phyloP scores from a whole-genome alignment of 2,888 invertebrate species.

The Pristionchus arcanus region DNA sequence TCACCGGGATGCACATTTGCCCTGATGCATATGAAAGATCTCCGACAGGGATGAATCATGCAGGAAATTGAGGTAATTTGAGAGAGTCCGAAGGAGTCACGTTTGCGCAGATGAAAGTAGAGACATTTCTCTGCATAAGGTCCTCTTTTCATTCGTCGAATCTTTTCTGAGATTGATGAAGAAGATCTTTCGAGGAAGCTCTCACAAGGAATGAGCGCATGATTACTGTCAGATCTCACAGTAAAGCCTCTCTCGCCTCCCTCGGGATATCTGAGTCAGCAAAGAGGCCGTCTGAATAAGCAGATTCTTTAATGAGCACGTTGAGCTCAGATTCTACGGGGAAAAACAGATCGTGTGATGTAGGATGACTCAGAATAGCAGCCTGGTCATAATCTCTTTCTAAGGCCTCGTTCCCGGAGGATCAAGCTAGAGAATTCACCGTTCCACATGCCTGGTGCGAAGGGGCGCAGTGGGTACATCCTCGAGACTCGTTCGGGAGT shows the following conservation, averaged over 20 bases:
- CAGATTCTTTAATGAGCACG: not conserved
- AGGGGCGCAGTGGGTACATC: not conserved
- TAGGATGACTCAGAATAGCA: not conserved
- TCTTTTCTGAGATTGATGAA: not conserved
- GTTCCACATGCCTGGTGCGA: not conserved
- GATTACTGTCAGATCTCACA: constrained; percentile 8
- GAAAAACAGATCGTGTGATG: not conserved
- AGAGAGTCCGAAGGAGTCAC: not conserved
- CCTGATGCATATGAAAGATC: not conserved
- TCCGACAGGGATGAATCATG: not conserved
- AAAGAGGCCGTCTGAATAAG: not conserved
- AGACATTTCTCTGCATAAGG: not conserved
- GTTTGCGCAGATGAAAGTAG: not conserved
- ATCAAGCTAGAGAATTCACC: not conserved
- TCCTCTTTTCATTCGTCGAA: not conserved
- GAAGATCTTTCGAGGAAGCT: not conserved
- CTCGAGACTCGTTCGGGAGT: not conserved
- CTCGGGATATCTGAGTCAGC: not conserved
- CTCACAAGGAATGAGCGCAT: not conserved
- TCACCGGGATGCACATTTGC: constrained; percentile 2
- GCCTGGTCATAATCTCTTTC: not conserved
- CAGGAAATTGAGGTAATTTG: constrained; percentile 1
- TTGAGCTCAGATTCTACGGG: not conserved
- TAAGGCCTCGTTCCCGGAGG: not conserved
- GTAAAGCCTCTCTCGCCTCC: constrained; percentile 4